Base-by-base conservation (phyloP, 2,888 invertebrate species). In the Melipona bicolor region DNA sequence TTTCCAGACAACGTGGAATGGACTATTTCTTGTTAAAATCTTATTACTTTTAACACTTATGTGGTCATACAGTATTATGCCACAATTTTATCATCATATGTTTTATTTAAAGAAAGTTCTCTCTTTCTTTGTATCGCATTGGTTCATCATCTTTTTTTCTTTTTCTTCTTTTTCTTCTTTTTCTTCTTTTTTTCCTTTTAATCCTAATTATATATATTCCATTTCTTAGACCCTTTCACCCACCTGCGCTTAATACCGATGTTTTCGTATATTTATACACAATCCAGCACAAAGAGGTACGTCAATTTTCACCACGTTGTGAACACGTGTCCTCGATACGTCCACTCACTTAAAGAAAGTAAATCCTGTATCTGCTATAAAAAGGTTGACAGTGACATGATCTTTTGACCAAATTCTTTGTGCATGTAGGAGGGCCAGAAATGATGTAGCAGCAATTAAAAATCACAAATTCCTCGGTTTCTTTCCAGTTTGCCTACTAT, bases 401-500 rank as follows among this genome's bases (percentile, higher is more conserved):
- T 54, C 72, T 54, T 72, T 54, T n/a, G 65, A 85, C 77, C 73
- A 61, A 80, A 62, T 83, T 74, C 78, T 85, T 83, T 86, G 78
- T 89, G 85, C 87, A 89, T 50, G 65, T 83, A 87, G 76, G 70
- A 85, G 79, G 79, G 83, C 67, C 85, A 84, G 81, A 88, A 88
- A 90, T 84, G 77, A 83, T 88, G 15, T 59, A 88, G 77, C 68
- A 86, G 83, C 79, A 85, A 82, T 86, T 88, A 79, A 86, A 71
- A 85, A 89, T 87, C 89, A 89, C 89, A 87, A 87, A 84, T 83
- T 77, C 56, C 74, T 80, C 65, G 15, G 65, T 80, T 86, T 71
- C 77, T 64, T 87, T 69, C 74, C 83, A 64, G 76, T 92, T 91
- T 91, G 91, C 92, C 92, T 95, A 96, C 96, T 97, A 97, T 96